Evolutionary conservation across 1,140 invertebrate genomes (phyloP), one percentile per base, ranked within the genome.

Genomic region (Macrobrachium nipponense): DNA sequence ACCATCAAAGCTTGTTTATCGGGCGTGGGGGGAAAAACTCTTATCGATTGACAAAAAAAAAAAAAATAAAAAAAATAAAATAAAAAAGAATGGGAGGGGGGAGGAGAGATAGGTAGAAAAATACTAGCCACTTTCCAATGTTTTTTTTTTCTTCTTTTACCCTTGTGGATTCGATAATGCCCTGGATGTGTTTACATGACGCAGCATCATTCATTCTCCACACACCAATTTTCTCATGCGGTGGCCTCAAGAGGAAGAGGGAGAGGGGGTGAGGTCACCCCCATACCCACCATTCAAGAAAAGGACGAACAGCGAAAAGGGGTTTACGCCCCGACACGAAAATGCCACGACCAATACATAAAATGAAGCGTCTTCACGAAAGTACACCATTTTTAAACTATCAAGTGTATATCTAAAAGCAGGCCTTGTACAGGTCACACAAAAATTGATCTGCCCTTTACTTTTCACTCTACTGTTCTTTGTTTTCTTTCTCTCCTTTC

Each of bases 1-100:
- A 51, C 59, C 81, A 82, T 82, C 72, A 82, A 82, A 82, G 81
- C 23, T 82, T 82, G 81, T 82, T 82, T 82, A 82, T 82, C 81
- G 81, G 81, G 27, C 59, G 12, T 58, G 58, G 70, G 66, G 70
- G 58, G 51, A 82, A 82, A 82, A 73, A 64, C 68, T 43, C 70
- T 36, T 36, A 75, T 82, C 80, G 80, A 82, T 82, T 82, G 80
- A 59, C 70, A 66, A 72, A 82, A 81, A 81, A 59, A 23, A 23
- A 18, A 64, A 64, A 82, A 81, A 81, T 27, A 23, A 23, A 18
- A 64, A 64, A 20, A 20, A 78, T 27, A 60, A 64, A 27, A 61
- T 20, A 61, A 61, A 62, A 59, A 36, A 61, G 60, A 36, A 79
- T 51, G 44, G n/a, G 77, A 51, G 61, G 60, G 77, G 62, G 60